These are phyloP conservation scores for Strix uralensis DNA, from an alignment of 2,113 vertebrate genomes.

Conservation along the genomic window DNA sequence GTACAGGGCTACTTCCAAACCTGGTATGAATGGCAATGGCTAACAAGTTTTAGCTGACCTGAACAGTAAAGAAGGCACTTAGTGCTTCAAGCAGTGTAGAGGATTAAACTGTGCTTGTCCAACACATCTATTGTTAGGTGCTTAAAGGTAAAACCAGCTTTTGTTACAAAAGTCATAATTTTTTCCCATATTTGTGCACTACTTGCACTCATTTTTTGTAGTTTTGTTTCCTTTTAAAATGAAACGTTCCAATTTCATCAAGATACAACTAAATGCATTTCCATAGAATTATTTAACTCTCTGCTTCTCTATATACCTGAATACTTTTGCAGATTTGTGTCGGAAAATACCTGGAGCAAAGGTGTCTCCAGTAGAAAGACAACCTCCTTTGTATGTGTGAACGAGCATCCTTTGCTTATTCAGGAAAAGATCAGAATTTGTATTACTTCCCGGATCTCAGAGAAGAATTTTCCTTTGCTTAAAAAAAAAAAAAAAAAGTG, in stretches of 20 bases:
- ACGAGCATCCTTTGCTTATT: neutral
- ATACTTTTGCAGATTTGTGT: neutral
- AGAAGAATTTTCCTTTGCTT: neutral
- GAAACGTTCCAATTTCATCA: neutral
- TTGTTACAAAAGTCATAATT: neutral
- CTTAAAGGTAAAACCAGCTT: neutral
- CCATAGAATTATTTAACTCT: neutral
- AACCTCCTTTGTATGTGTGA: neutral
- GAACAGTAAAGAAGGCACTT: neutral
- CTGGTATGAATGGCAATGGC: constrained; percentile 1
- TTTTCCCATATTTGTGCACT: neutral
- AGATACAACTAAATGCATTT: neutral
- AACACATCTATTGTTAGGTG: neutral
- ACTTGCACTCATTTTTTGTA: fast-evolving
- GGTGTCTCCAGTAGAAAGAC: neutral
- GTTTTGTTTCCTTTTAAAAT: neutral
- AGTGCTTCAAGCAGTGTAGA: neutral
- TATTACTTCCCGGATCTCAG: neutral
- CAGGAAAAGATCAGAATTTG: constrained; percentile 1
- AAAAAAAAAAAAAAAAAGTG: neutral
- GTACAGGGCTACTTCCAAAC: constrained; percentile 5
- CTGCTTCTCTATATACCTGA: neutral
- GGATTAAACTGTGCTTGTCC: neutral
- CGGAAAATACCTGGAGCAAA: neutral
- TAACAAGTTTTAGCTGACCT: constrained; percentile 11